Conservation (phyloP, 2,888 invertebrate genomes). For the Tetragonisca angustula region DNA sequence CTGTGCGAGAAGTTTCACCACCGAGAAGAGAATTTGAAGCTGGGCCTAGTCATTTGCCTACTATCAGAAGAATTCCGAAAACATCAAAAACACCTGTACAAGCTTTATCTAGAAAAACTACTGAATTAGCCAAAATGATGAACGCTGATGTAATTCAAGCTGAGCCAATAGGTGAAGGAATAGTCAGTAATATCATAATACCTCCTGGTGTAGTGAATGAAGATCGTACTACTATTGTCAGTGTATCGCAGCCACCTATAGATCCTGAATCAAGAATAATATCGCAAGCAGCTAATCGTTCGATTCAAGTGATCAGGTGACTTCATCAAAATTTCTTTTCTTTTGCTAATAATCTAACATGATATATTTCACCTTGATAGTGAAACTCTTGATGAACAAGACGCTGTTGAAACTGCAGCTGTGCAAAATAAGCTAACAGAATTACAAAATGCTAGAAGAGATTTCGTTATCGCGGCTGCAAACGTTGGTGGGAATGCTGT, state of each 20-base stretch:
- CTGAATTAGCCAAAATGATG: conserved; percentile 71
- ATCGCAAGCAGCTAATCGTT: conserved; percentile 66
- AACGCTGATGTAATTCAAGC: conserved; percentile 77
- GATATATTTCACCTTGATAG: conserved; percentile 30
- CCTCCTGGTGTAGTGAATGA: conserved; percentile 73
- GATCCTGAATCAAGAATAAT: background rate
- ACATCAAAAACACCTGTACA: background rate
- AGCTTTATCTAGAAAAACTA: conserved; percentile 64
- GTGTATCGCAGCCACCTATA: conserved; percentile 59
- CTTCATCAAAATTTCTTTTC: background rate
- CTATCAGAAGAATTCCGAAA: background rate
- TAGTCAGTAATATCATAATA: conserved; percentile 75
- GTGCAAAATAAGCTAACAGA: conserved; percentile 74
- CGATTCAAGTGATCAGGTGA: conserved; percentile 73
- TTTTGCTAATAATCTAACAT: background rate
- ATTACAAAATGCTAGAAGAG: conserved; percentile 78
- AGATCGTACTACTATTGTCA: conserved; percentile 75
- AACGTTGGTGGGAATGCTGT: conserved; percentile 74
- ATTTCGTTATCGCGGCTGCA: conserved; percentile 78
- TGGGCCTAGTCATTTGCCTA: background rate
- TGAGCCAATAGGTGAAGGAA: conserved; percentile 71
- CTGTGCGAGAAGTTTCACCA: conserved; percentile 4
- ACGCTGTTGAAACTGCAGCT: conserved; percentile 70
- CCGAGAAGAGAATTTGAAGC: background rate
- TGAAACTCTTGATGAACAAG: conserved; percentile 73